Evolutionary conservation across 2,888 invertebrate genomes (phyloP), one percentile per base, ranked within the genome.

Genomic region (Augochlorella aurata): DNA sequence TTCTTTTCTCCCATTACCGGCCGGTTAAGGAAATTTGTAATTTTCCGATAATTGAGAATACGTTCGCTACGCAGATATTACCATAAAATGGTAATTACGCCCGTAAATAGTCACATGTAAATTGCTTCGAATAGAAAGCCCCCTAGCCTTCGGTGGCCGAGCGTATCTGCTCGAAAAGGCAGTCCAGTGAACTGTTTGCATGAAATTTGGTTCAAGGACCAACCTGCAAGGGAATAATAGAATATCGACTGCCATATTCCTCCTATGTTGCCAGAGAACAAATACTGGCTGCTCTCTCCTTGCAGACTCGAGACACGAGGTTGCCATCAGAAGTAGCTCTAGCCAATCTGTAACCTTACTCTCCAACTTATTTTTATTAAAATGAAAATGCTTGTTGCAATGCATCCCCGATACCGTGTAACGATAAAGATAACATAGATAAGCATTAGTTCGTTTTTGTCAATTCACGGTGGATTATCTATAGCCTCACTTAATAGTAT

Each of bases 21-120:
- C 66, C 66, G 24, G 65, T 74, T 74, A 79, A 74, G 81, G 81
- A 79, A 74, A 79, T 81, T 74, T 70, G 80, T 52, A 81, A 81
- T 81, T 79, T 70, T 29, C 66, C 81, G 38, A 74, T 81, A 81
- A 81, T 81, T 74, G 66, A 58, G 21, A 45, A 49, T 50, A 45
- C 49, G 29, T 49, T 5, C 24, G 16, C 24, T 18, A 63, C 45
- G 5, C 54, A 44, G n/a, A 24, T 16, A 71, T 44, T 65, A 54
- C 50, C 29, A 71, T 50, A 29, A 54, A 77, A 72, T 24, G 73
- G 66, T 79, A 79, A 81, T 81, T 69, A 67, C 50, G 21, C 24
- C 68, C 80, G 80, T 74, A 74, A 74, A 79, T 47, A 71, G 80
- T 66, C 50, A 70, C 47, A 52, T n/a, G 74, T 21, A 81, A 79